Conservation (phyloP, 2,797 vertebrate species). For the Eremophila alpestris region DNA sequence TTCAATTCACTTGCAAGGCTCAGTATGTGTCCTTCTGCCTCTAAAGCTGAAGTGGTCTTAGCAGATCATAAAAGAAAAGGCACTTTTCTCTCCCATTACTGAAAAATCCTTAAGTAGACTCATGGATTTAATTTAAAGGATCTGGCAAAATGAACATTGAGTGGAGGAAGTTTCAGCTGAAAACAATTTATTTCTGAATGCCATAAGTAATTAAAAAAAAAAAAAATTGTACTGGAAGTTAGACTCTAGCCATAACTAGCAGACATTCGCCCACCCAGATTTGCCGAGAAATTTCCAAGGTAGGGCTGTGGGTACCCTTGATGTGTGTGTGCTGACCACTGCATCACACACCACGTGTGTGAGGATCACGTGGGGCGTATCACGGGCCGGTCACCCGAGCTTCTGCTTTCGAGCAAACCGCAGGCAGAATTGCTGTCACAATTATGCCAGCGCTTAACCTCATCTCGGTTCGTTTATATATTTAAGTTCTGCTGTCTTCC, state of each 20-base stretch:
- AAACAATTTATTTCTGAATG: constrained; percentile 18
- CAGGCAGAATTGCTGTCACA: constrained; percentile 2
- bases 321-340: background rate
- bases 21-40: background rate
- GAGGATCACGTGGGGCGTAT: rapidly evolving
- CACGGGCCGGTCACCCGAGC: background rate
- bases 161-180: background rate
- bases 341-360: rapidly evolving
- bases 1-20: background rate
- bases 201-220: background rate
- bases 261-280: background rate
- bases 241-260: background rate
- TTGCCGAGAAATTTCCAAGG: background rate
- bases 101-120: background rate
- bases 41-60: background rate
- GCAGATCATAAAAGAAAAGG: background rate
- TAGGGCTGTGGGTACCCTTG: background rate
- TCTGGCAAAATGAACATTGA: background rate
- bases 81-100: background rate
- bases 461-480: background rate
- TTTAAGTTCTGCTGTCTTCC: background rate
- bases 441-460: background rate
- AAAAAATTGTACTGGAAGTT: background rate
- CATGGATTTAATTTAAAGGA: constrained; percentile 42
- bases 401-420: constrained; percentile 41